phyloP scores from a whole-genome alignment of 2,797 vertebrate species.

The Peromyscus melanophrys region DNA sequence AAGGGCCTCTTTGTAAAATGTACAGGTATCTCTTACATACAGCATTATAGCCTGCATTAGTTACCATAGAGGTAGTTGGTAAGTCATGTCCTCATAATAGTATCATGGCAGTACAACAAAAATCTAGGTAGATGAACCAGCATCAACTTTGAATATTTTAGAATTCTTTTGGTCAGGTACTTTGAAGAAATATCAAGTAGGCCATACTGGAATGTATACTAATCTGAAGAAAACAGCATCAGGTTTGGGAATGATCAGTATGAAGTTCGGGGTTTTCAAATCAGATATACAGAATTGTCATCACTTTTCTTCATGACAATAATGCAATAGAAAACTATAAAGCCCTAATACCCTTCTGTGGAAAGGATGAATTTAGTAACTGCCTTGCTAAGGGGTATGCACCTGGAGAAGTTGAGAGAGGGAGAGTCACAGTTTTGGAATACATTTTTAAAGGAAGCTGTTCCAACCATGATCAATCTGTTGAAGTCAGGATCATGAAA shows the following conservation, averaged over 20 bases:
- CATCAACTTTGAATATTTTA: not conserved
- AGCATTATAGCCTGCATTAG: not conserved
- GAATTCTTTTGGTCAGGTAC: not conserved
- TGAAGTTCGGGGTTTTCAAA: not conserved
- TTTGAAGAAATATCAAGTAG: not conserved
- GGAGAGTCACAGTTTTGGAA: not conserved
- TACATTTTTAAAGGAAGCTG: not conserved
- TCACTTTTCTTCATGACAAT: not conserved
- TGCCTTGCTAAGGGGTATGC: not conserved
- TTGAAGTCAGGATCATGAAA: not conserved
- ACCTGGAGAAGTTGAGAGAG: not conserved
- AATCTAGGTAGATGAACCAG: not conserved
- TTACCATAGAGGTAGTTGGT: not conserved
- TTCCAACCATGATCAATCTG: not conserved
- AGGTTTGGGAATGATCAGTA: not conserved
- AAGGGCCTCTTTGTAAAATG: not conserved
- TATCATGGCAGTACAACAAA: not conserved
- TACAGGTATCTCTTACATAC: not conserved
- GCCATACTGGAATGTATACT: not conserved
- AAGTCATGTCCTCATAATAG: not conserved
- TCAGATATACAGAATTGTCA: not conserved
- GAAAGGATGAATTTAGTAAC: not conserved
- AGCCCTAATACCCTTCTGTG: not conserved
- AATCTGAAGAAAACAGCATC: not conserved
- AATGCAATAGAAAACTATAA: not conserved